These are phyloP conservation scores for Ischnura elegans DNA, from an alignment of 2,888 invertebrate genomes.

Conservation along the genomic window DNA sequence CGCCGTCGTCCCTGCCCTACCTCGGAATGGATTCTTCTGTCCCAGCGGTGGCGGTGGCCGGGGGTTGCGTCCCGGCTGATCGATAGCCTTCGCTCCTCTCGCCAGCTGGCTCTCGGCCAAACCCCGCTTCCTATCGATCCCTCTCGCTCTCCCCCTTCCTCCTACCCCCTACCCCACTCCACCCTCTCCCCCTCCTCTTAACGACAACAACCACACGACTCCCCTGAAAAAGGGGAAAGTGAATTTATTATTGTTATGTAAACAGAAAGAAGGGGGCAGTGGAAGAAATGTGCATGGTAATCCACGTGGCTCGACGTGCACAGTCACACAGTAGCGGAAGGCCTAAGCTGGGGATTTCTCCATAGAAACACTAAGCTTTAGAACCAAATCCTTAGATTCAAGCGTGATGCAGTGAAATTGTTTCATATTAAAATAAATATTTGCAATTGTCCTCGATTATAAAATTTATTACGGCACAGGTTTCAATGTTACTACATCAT, in stretches of 20 bases:
- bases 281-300: neutral
- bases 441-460: no score
- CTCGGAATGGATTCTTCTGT: constrained; percentile 36
- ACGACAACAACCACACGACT: neutral
- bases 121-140: neutral
- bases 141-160: no score
- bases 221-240: constrained; percentile 44
- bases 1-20: neutral
- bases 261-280: constrained; percentile 19
- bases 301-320: constrained; percentile 40
- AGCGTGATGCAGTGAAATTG: no score
- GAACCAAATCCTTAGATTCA: no score
- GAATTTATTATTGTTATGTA: constrained; percentile 66
- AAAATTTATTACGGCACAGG: no score
- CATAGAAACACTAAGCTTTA: no score
- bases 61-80: neutral
- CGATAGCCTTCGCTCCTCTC: constrained; percentile 49
- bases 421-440: no score
- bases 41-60: neutral
- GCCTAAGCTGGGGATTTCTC: neutral
- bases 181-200: neutral
- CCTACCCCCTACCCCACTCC: neutral
- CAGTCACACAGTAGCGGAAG: no score
- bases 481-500: no score
- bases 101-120: constrained; percentile 64